These are phyloP conservation scores for Ornithoptera priamus DNA, from an alignment of 2,888 invertebrate genomes.

Conservation along the genomic window DNA sequence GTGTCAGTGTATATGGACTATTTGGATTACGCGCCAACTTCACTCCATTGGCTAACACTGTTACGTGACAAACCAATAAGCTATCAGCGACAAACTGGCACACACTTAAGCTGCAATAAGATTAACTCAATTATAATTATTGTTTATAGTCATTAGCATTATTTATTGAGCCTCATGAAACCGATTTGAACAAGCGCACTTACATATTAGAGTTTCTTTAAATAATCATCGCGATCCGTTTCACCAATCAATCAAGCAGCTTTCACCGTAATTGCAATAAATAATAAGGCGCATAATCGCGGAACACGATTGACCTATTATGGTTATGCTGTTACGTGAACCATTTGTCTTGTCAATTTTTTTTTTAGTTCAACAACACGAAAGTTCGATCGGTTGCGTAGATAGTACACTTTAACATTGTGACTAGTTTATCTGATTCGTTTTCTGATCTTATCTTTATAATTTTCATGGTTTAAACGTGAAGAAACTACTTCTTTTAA, in stretches of 20 bases:
- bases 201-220: slow-evolving; percentile 22
- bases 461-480: neutral
- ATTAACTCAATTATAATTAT: too few species aligned
- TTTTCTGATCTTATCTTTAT: neutral
- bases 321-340: slow-evolving; percentile 8
- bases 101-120: too few species aligned
- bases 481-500: too few species aligned
- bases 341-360: slow-evolving; percentile 34
- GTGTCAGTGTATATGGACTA: too few species aligned
- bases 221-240: slow-evolving; percentile 38
- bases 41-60: too few species aligned
- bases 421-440: neutral
- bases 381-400: neutral
- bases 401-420: neutral
- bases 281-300: slow-evolving; percentile 57
- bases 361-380: slow-evolving; percentile 31
- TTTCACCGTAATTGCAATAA: slow-evolving; percentile 58
- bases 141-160: too few species aligned
- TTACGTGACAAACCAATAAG: too few species aligned
- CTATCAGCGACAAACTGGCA: too few species aligned
- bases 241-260: slow-evolving; percentile 55
- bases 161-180: too few species aligned
- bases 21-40: too few species aligned
- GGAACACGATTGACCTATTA: slow-evolving; percentile 29
- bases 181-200: neutral